phyloP scores from a whole-genome alignment of 2,888 invertebrate species.

The Apamea monoglypha region DNA sequence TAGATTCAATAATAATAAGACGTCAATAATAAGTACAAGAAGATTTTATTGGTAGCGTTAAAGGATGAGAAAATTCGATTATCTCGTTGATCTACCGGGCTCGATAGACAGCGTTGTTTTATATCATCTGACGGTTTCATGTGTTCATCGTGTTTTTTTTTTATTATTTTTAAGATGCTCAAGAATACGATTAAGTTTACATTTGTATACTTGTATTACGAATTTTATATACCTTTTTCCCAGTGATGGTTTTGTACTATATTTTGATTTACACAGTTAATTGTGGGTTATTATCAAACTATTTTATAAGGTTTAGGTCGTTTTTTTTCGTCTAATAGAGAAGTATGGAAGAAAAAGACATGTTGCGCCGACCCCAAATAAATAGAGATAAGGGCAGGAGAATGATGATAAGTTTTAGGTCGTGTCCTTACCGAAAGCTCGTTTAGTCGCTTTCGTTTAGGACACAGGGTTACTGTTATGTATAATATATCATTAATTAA shows the following conservation, averaged over 20 bases:
- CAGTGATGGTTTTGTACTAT: conserved; percentile 6
- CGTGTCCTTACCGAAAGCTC: background rate
- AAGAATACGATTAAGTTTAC: conserved; percentile 41
- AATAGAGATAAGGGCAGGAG: no score
- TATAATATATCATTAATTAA: background rate
- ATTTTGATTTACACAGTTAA: background rate
- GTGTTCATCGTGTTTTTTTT: conserved; percentile 26
- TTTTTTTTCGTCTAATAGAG: no score
- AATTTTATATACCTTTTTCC: conserved; percentile 31
- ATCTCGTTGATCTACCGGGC: conserved; percentile 14
- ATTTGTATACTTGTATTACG: conserved; percentile 38
- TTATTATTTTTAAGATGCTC: conserved; percentile 53
- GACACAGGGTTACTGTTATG: background rate
- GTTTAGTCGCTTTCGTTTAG: background rate
- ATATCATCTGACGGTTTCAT: conserved; percentile 11
- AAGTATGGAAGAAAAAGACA: no score
- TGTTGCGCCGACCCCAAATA: no score
- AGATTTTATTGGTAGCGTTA: conserved; percentile 59
- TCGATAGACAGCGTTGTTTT: conserved; percentile 42
- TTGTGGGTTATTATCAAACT: background rate
- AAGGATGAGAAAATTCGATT: conserved; percentile 45
- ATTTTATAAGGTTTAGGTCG: background rate
- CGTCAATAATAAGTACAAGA: conserved; percentile 67
- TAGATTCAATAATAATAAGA: conserved; percentile 54
- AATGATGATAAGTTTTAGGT: background rate